phyloP scores from a whole-genome alignment of 2,113 vertebrate species.

The Lichenostomus cassidix region DNA sequence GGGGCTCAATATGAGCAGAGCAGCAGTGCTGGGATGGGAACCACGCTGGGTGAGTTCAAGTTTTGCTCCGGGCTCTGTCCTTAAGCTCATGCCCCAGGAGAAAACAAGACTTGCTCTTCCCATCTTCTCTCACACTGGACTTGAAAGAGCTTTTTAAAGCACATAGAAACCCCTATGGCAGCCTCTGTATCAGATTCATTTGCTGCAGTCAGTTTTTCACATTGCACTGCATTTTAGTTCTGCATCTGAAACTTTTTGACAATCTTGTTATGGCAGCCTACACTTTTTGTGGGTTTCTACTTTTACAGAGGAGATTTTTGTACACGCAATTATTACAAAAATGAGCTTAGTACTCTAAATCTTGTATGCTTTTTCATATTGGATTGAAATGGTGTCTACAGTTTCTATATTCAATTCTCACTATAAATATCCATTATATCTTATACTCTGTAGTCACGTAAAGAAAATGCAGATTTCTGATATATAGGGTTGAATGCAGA shows the following conservation, averaged over 20 bases:
- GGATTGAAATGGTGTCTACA: neutral
- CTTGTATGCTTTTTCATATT: neutral
- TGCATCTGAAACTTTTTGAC: neutral
- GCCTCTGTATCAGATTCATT: neutral
- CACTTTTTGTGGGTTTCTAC: neutral
- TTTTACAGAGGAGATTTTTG: neutral
- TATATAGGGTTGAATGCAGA: neutral
- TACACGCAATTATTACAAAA: neutral
- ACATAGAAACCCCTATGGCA: neutral
- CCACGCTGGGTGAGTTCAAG: neutral
- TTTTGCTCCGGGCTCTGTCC: neutral
- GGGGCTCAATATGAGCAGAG: accelerated
- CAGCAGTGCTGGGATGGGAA: neutral
- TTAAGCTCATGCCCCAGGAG: neutral
- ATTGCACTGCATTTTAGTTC: neutral
- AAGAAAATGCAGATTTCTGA: neutral
- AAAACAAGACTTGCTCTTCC: neutral
- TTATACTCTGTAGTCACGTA: neutral
- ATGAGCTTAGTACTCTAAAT: neutral
- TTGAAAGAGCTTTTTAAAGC: neutral
- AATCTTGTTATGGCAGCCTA: neutral
- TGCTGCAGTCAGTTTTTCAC: neutral
- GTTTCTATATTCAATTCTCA: neutral
- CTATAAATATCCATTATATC: neutral
- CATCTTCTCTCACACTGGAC: neutral